Evolutionary conservation across 2,888 invertebrate genomes (phyloP), one percentile per base, ranked within the genome.

Genomic region (Esperia sulphurella): DNA sequence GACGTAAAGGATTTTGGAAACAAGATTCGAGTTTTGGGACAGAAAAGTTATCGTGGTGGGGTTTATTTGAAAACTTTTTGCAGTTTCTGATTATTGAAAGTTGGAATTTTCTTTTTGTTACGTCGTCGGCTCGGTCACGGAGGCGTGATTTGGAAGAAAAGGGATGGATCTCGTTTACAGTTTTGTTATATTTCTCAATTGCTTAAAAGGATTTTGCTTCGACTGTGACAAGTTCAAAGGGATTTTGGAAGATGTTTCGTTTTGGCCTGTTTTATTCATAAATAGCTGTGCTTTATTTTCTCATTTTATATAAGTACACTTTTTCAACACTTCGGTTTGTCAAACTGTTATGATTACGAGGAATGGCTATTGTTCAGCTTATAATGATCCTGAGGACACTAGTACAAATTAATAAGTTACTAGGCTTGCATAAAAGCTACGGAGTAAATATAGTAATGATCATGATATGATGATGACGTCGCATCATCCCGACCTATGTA

Each of bases 31-130:
- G 29, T 47, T 50, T 29, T 21, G 40, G 14, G 38, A 33, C 29
- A 42, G 39, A 37, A 37, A 45, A 31, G 41, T 45, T 52, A 48
- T 14, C 50, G 46, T 44, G 44, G 55, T 50, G 58, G 49, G 58
- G 53, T 71, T 70, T 65, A 74, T 70, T 65, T 50, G 55, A 56
- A 64, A 75, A 75, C 58, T 75, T 75, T 65, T 59, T 59, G 57
- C 64, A 61, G 59, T 65, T 65, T 61, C 61, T 70, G 67, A 75
- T 75, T 71, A 75, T 73, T 65, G 68, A 65, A 68, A 68, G 57
- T 70, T 63, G 44, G 57, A 59, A 64, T 63, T 68, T 61, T 68
- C 61, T 65, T 71, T 68, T 68, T 58, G 57, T 58, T 45, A 8
- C 14, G 35, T 14, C 33, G 53, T 48, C 51, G 59, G 55, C 63